phyloP scores from a whole-genome alignment of 2,888 invertebrate species.

The Monopis laevigella region DNA sequence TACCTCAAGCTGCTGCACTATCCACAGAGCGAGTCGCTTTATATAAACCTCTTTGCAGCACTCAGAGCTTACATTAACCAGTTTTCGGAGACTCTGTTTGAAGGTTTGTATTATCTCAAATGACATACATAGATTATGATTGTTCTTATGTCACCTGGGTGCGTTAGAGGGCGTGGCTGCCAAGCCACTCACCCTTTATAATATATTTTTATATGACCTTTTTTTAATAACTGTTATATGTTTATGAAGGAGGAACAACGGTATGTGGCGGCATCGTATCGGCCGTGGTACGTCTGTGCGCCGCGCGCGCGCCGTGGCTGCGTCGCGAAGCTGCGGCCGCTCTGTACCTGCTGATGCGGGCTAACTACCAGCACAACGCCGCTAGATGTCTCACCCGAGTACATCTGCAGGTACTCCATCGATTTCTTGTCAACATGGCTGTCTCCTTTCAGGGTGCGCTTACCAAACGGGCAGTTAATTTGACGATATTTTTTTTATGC shows the following conservation, averaged over 20 bases:
- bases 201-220: too few species aligned
- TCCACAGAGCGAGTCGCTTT: constrained; percentile 90
- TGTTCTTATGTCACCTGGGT: constrained; percentile 85
- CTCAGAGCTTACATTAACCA: constrained; percentile 92
- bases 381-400: constrained; percentile 87
- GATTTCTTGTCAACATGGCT: too few species aligned
- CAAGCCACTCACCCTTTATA: too few species aligned
- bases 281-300: constrained; percentile 84
- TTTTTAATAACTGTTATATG: too few species aligned
- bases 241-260: constrained; percentile 72
- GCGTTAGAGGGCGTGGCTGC: constrained; percentile 83
- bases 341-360: constrained; percentile 90
- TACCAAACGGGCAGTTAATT: too few species aligned
- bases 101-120: too few species aligned
- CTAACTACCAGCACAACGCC: constrained; percentile 90
- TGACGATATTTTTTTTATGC: too few species aligned
- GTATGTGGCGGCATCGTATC: constrained; percentile 85
- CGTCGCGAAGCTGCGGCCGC: constrained; percentile 93
- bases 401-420: constrained; percentile 81
- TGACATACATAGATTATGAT: too few species aligned
- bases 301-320: constrained; percentile 83
- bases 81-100: constrained; percentile 83
- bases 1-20: constrained; percentile 87
- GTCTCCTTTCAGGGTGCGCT: too few species aligned
- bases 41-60: constrained; percentile 92